These are phyloP conservation scores for Mus minutoides DNA, from an alignment of 2,797 vertebrate genomes.

Conservation along the genomic window DNA sequence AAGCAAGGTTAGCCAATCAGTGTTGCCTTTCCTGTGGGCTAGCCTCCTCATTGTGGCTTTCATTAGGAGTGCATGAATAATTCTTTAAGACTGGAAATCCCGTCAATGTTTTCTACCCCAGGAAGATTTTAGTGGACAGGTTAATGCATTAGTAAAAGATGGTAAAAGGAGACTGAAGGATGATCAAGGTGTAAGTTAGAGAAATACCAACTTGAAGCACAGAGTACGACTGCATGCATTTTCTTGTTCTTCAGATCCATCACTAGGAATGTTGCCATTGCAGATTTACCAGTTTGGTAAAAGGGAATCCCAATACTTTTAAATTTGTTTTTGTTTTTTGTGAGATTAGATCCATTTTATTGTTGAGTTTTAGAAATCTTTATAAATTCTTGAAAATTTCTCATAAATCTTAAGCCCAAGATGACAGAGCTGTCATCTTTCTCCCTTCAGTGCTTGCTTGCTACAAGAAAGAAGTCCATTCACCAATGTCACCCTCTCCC, in stretches of 20 bases:
- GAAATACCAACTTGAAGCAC: neutral
- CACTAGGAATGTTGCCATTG: conserved; percentile 1
- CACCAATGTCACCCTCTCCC: neutral
- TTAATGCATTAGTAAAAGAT: conserved; percentile 35
- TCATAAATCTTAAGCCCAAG: neutral
- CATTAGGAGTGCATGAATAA: conserved; percentile 61
- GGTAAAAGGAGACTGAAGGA: conserved; percentile 39
- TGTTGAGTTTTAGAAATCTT: conserved; percentile 47
- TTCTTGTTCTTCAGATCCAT: conserved; percentile 16
- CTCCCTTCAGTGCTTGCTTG: neutral
- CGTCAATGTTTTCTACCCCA: conserved; percentile 62
- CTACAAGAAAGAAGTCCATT: conserved; percentile 1
- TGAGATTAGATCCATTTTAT: conserved; percentile 17
- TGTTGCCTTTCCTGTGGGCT: neutral
- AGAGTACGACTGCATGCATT: conserved; percentile 24
- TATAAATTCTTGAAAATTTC: neutral
- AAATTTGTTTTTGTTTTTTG: conserved; percentile 49
- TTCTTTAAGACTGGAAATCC: conserved; percentile 63
- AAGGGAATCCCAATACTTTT: conserved; percentile 18
- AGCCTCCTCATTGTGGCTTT: conserved; percentile 57
- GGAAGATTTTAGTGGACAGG: conserved; percentile 70
- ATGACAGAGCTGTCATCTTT: neutral
- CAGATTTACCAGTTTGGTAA: neutral
- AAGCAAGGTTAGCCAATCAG: neutral
- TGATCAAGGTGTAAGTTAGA: neutral